Base-by-base conservation (phyloP, 2,797 vertebrate species). In the Myiotriccus ornatus region DNA sequence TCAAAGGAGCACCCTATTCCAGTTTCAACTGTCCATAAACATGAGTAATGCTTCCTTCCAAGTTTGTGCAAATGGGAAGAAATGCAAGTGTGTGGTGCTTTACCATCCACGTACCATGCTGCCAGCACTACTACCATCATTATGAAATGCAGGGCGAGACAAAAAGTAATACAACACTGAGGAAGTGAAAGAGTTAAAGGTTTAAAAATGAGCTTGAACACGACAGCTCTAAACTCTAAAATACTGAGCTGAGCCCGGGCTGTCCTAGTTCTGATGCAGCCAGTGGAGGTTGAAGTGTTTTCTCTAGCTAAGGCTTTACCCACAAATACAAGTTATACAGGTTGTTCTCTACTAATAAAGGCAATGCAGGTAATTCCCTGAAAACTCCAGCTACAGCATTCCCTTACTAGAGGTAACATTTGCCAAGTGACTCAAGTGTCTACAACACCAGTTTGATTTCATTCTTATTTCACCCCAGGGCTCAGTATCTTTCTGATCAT, bases 1-100 rank as follows among this genome's bases (percentile, higher is more conserved):
- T 96, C 94, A 96, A 96, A 97, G 88, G 32, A 86, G 74, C 24
- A 34, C 55, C 90, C 80, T 70, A 62, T 87, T 92, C 87, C 77
- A 55, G 73, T 91, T 93, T 95, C 84, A 75, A 23, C 57, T 78
- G 52, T 84, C 82, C 79, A 37, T 70, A 92, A 89, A 74, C 21
- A 60, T 79, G 87, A 85, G 80, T 82, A 90, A 93, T 79, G 24
- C 50, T 94, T 94, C 95, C 89, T 94, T 81, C 91, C 56, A 73
- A 53, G 37, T 73, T 76, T 70, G 55, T 78, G 83, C 43, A 90
- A 69, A 47, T 62, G 50, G 39, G 76, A 85, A 89, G 46, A 81
- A 68, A 62, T 81, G 59, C 37, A 69, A 65, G 35, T 23, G 65
- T 49, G 30, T 34, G 55, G 50, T 35, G 52, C 65, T 81, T 52